A percentile compares a stretch with the other conserved stretches of the same genome.
These are phyloP conservation scores for Coturnix japonica DNA, from an alignment of 2,113 vertebrate species.

Conservation along the genomic window DNA sequence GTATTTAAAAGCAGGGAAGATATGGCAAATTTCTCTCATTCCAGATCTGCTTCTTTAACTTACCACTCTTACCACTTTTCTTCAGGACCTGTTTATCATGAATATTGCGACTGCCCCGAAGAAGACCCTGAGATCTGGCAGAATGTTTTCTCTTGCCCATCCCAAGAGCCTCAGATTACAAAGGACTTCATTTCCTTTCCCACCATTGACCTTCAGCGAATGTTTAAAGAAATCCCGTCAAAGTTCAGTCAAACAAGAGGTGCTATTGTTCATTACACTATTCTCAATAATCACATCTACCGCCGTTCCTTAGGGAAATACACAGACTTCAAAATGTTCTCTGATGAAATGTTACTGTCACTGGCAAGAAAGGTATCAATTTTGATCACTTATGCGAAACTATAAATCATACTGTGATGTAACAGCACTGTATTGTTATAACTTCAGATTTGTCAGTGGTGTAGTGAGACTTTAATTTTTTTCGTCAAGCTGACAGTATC, in stretches of 20 bases:
- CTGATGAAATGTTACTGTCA: constrained; percentile 92
- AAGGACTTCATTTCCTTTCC: constrained; percentile 87
- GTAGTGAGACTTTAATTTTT: background rate
- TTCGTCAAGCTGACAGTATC: background rate
- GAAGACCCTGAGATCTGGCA: constrained; percentile 80
- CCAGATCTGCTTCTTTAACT: background rate
- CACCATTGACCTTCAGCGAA: constrained; percentile 82
- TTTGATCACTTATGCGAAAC: background rate
- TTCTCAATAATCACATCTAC: constrained; percentile 86
- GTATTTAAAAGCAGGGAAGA: background rate
- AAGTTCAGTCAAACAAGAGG: constrained; percentile 84
- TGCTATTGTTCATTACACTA: constrained; percentile 89
- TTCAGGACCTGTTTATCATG: constrained; percentile 89
- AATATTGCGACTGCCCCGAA: constrained; percentile 90
- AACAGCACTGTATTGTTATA: background rate
- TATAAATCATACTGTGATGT: background rate
- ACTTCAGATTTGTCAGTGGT: background rate
- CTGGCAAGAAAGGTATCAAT: constrained; percentile 87
- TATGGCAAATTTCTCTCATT: background rate
- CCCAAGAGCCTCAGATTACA: constrained; percentile 82
- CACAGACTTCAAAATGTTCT: constrained; percentile 98
- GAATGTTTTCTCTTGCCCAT: constrained; percentile 81
- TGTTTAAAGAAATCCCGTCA: constrained; percentile 85
- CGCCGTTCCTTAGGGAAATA: constrained; percentile 90
- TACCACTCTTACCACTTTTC: background rate